Conservation (phyloP, 2,113 vertebrate species). For the Notiomystis cincta region DNA sequence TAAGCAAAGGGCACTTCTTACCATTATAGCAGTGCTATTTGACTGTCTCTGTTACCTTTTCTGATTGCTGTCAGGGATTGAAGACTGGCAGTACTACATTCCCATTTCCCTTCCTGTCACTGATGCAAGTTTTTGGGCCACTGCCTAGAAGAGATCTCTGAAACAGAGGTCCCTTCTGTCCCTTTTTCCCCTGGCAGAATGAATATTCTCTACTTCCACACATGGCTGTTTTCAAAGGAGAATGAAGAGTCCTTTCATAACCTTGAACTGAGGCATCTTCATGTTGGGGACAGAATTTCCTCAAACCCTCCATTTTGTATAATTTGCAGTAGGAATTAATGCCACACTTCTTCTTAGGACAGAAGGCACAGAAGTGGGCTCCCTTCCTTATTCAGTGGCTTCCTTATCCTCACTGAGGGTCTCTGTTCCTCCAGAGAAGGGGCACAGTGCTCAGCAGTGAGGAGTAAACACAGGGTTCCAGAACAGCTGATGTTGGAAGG, state of each 20-base stretch:
- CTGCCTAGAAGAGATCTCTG: not conserved
- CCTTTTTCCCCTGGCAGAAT: not conserved
- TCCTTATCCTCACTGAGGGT: not conserved
- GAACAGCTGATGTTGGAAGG: not conserved
- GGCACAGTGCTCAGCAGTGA: not conserved
- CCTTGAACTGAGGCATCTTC: not conserved
- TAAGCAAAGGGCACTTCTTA: not conserved
- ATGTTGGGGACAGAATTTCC: not conserved
- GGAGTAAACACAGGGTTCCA: not conserved
- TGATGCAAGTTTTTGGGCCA: not conserved
- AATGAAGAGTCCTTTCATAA: not conserved
- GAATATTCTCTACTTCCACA: not conserved
- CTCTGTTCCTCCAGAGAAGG: not conserved
- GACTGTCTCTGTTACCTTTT: not conserved
- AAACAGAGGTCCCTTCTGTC: not conserved
- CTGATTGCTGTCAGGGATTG: not conserved
- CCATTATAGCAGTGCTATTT: not conserved
- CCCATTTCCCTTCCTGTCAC: not conserved
- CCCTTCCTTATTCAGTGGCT: not conserved
- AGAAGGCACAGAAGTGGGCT: not conserved
- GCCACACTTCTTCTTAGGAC: not conserved
- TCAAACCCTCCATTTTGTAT: not conserved
- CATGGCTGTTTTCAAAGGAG: not conserved
- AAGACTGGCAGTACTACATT: not conserved
- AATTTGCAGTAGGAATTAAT: not conserved